Evolutionary conservation across 1,140 invertebrate species (phyloP).

Genomic region (Drosophila micromelanica): DNA sequence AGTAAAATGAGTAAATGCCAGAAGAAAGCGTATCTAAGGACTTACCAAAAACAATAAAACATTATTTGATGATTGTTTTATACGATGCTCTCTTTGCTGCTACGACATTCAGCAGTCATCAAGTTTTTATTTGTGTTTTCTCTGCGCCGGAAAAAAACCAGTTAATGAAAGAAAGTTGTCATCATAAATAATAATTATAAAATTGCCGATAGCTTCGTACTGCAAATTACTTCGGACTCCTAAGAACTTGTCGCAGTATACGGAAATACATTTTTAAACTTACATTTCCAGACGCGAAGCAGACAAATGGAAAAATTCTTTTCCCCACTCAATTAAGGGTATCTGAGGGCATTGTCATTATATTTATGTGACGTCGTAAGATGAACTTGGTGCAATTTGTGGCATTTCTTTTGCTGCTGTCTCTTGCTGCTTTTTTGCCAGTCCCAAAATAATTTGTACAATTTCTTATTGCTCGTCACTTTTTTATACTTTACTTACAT

Average conservation of each 20-base stretch:
- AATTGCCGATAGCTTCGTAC: conserved; percentile 21
- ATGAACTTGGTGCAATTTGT: conserved; percentile 48
- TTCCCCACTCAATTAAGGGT: conserved; percentile 46
- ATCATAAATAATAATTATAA: conserved; percentile 64
- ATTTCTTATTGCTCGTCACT: conserved; percentile 42
- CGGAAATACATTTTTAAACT: conserved; percentile 2
- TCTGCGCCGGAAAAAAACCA: conserved; percentile 27
- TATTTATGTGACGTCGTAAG: conserved; percentile 25
- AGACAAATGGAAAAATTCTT: conserved; percentile 41
- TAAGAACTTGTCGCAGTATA: conserved; percentile 35
- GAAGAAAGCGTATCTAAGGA: conserved; percentile 15
- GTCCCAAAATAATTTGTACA: conserved; percentile 38
- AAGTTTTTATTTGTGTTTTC: conserved; percentile 47
- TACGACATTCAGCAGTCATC: conserved; percentile 62
- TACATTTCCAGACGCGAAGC: conserved; percentile 13
- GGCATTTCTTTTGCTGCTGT: conserved; percentile 25
- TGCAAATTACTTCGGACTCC: conserved; percentile 2
- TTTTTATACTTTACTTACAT: conserved; percentile 36
- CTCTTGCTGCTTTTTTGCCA: conserved; percentile 19
- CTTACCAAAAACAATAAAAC: conserved; percentile 55
- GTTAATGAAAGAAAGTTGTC: conserved; percentile 52
- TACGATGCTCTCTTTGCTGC: conserved; percentile 30
- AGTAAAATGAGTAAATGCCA: conserved; percentile 4
- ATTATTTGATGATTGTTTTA: conserved; percentile 63
- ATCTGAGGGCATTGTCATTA: conserved; percentile 36